phyloP scores from a whole-genome alignment of 2,888 invertebrate genomes.

The Drosophila anomalata region DNA sequence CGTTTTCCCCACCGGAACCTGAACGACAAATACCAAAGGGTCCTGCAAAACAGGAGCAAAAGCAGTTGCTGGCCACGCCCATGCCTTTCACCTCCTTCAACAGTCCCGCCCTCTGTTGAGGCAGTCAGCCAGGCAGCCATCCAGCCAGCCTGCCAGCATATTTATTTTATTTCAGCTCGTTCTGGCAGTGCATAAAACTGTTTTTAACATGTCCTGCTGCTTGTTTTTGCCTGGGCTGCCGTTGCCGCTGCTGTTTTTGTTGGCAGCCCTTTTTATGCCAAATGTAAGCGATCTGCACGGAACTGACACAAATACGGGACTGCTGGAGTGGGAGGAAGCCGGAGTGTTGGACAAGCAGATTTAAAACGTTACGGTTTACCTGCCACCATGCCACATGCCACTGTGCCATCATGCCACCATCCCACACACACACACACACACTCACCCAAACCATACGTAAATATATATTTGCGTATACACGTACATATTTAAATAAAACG shows the following conservation, averaged over 20 bases:
- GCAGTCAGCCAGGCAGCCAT: conserved; percentile 8
- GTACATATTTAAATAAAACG: conserved; percentile 69
- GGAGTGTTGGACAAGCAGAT: conserved; percentile 70
- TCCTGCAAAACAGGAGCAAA: not conserved
- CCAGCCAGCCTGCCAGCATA: conserved; percentile 47
- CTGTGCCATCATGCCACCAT: conserved; percentile 5
- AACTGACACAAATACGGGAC: conserved; percentile 60
- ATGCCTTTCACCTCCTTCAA: not conserved
- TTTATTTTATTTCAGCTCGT: conserved; percentile 74
- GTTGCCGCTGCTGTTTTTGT: conserved; percentile 17
- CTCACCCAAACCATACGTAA: conserved; percentile 9
- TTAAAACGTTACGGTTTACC: conserved; percentile 72
- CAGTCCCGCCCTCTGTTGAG: not conserved
- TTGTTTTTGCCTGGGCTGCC: conserved; percentile 23
- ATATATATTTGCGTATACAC: conserved; percentile 33
- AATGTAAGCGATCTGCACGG: conserved; percentile 75
- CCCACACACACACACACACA: conserved; percentile 18
- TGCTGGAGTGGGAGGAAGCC: conserved; percentile 24
- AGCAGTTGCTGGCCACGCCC: conserved; percentile 12
- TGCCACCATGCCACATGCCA: conserved; percentile 31
- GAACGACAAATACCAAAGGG: conserved; percentile 13
- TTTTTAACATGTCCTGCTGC: conserved; percentile 69
- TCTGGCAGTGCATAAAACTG: conserved; percentile 73
- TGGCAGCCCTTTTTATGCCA: conserved; percentile 71
- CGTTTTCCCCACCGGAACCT: conserved; percentile 49